A percentile compares a stretch with the other conserved stretches of the same genome.
Evolutionary conservation across 2,888 invertebrate species (phyloP).

Genomic region (Scaeva pyrastri): DNA sequence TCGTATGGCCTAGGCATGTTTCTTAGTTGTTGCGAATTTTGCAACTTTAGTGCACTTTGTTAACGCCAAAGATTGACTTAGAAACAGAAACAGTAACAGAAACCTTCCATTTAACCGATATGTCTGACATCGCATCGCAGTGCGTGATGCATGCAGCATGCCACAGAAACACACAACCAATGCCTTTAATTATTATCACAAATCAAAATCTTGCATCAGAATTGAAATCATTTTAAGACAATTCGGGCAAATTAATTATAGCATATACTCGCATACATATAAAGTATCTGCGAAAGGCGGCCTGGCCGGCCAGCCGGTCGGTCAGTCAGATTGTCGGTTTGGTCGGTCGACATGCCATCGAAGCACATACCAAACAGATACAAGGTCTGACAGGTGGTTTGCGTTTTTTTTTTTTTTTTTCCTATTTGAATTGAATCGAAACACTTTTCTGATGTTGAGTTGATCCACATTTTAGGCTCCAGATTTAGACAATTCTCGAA

Average conservation of each 20-base stretch:
- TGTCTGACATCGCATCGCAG: background rate
- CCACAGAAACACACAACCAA: slow-evolving; percentile 13
- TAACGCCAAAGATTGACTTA: slow-evolving; percentile 22
- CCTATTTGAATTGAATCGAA: slow-evolving; percentile 48
- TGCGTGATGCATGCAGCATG: slow-evolving; percentile 25
- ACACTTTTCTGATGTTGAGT: slow-evolving; percentile 49
- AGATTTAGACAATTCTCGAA: slow-evolving; percentile 47
- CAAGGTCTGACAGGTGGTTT: slow-evolving; percentile 71
- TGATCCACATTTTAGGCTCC: slow-evolving; percentile 65
- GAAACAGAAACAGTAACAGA: background rate
- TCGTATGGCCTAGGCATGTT: background rate
- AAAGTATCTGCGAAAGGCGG: slow-evolving; percentile 58
- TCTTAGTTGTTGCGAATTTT: slow-evolving; percentile 12
- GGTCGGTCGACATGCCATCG: slow-evolving; percentile 61
- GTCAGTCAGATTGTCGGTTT: background rate
- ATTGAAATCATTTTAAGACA: slow-evolving; percentile 67
- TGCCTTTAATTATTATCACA: slow-evolving; percentile 73
- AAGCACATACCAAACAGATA: slow-evolving; percentile 66
- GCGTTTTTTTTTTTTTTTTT: slow-evolving; percentile 59
- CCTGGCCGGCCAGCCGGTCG: slow-evolving; percentile 3
- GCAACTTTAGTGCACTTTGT: slow-evolving; percentile 48
- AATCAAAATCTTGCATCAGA: slow-evolving; percentile 68
- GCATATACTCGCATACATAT: background rate
- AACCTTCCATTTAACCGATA: slow-evolving; percentile 15
- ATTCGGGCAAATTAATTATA: slow-evolving; percentile 75